A percentile compares a stretch with the other conserved stretches of the same genome.
Evolutionary conservation across 2,797 vertebrate species (phyloP).

Genomic region (Hypotaenidia okinawae): DNA sequence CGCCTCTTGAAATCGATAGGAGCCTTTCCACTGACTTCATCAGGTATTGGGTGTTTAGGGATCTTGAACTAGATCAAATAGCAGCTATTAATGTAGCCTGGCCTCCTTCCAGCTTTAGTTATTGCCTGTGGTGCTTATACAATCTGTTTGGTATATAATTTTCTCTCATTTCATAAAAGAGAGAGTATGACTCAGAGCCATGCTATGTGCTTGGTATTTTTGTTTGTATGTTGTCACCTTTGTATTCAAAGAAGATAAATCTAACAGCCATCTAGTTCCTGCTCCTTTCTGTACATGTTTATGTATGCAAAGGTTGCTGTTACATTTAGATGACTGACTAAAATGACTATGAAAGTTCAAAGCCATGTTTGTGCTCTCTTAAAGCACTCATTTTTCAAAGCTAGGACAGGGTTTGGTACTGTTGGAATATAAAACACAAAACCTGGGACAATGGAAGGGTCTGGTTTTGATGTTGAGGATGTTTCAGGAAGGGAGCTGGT

Average conservation of each 20-base stretch:
- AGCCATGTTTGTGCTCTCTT: background rate
- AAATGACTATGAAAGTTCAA: background rate
- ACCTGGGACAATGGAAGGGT: background rate
- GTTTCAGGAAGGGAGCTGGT: background rate
- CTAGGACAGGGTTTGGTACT: background rate
- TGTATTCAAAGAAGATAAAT: slow-evolving; percentile 22
- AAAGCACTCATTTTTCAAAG: background rate
- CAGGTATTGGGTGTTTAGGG: background rate
- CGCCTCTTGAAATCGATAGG: background rate
- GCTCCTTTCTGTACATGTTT: background rate
- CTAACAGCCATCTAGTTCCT: background rate
- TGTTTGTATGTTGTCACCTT: slow-evolving; percentile 32
- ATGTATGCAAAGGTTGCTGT: background rate
- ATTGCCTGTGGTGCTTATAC: slow-evolving; percentile 50
- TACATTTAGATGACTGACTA: background rate
- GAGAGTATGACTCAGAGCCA: slow-evolving; percentile 44
- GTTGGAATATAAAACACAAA: background rate
- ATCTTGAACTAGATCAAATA: slow-evolving; percentile 7
- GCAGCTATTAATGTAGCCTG: slow-evolving; percentile 13
- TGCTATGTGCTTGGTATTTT: background rate
- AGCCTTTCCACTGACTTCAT: slow-evolving; percentile 15
- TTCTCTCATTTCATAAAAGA: slow-evolving; percentile 14
- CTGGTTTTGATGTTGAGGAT: background rate
- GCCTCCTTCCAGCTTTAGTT: slow-evolving; percentile 43
- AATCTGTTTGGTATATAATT: slow-evolving; percentile 54